phyloP scores from a whole-genome alignment of 2,888 invertebrate species.

The Tetragonisca angustula region DNA sequence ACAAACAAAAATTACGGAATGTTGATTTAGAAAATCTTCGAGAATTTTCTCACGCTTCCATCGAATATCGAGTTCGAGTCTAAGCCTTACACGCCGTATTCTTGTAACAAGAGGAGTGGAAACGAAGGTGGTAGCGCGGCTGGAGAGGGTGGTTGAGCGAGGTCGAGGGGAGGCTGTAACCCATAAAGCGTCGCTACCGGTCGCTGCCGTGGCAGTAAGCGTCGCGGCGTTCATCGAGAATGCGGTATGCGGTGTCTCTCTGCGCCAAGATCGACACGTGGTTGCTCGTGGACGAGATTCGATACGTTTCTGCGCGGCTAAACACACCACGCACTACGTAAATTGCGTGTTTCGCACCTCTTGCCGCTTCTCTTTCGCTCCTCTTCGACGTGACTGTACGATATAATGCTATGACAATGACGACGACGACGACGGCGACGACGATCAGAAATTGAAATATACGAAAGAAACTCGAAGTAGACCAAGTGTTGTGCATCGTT shows the following conservation, averaged over 20 bases:
- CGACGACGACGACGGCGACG: no score
- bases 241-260: slow-evolving; percentile 37
- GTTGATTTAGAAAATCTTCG: background rate
- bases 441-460: background rate
- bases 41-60: background rate
- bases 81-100: background rate
- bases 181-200: slow-evolving; percentile 65
- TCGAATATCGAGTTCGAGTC: background rate
- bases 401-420: background rate
- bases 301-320: background rate
- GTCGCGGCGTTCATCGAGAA: slow-evolving; percentile 65
- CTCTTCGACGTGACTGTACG: no score
- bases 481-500: background rate
- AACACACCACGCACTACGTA: background rate
- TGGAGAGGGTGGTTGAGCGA: slow-evolving; percentile 22
- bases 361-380: background rate
- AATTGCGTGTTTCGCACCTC: no score
- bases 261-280: slow-evolving; percentile 60
- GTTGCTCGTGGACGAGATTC: slow-evolving; percentile 9
- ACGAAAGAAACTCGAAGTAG: background rate
- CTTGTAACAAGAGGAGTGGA: background rate
- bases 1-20: no score
- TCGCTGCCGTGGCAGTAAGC: slow-evolving; percentile 65
- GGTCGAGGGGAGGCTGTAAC: slow-evolving; percentile 33
- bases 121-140: background rate